phyloP scores from a whole-genome alignment of 2,113 vertebrate species.

The Psilopsiagon aymara region DNA sequence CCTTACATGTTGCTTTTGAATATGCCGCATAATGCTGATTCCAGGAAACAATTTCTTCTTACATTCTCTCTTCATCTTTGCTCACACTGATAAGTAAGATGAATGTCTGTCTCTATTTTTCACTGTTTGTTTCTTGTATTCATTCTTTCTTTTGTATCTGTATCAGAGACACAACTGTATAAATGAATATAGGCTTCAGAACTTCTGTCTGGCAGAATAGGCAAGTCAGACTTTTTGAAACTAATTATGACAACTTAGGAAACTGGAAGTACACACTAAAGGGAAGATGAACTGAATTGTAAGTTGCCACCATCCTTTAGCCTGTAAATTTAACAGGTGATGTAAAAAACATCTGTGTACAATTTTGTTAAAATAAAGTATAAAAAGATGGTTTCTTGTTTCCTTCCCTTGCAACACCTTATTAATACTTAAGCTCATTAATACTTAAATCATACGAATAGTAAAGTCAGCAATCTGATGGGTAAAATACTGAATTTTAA shows the following conservation, averaged over 20 bases:
- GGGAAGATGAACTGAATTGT: neutral
- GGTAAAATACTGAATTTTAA: neutral
- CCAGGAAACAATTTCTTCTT: neutral
- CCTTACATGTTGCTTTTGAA: neutral
- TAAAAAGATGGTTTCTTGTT: neutral
- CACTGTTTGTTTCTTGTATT: neutral
- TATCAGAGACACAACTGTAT: neutral
- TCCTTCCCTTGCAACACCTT: neutral
- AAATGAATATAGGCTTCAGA: neutral
- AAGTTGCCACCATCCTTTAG: neutral
- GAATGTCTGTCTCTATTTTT: neutral
- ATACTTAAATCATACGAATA: neutral
- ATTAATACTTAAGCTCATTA: neutral
- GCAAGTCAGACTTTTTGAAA: neutral
- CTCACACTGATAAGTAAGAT: neutral
- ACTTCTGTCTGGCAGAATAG: neutral
- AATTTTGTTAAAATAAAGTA: neutral
- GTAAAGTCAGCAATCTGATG: neutral
- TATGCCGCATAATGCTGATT: neutral
- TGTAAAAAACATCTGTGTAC: neutral
- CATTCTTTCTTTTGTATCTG: neutral
- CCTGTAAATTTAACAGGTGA: neutral
- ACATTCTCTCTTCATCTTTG: neutral
- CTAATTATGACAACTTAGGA: neutral
- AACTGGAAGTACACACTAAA: neutral